A percentile compares a stretch with the other conserved stretches of the same genome.
These are phyloP conservation scores for Patella vulgata DNA, from an alignment of 1,140 invertebrate species.

Conservation along the genomic window DNA sequence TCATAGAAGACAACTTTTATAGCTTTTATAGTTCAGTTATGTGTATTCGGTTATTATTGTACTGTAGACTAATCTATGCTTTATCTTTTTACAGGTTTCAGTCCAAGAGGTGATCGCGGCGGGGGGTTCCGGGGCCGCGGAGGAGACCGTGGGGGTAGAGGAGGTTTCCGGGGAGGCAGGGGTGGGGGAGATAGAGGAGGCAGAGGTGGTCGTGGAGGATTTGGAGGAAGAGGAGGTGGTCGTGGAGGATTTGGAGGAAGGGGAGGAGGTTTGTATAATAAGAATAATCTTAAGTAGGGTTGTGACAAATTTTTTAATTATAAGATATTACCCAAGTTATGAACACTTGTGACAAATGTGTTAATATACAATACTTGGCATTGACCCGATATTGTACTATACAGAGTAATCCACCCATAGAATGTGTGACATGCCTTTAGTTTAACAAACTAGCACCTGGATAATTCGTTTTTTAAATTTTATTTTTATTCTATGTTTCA, in stretches of 20 bases:
- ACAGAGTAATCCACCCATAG: too few relatives aligned
- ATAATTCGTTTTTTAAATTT: not conserved
- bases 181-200: slow-evolving; percentile 33
- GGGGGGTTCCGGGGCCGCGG: slow-evolving; percentile 37
- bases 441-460: not conserved
- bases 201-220: slow-evolving; percentile 25
- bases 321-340: not conserved
- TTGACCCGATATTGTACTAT: not conserved
- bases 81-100: slow-evolving; percentile 1
- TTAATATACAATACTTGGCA: not conserved
- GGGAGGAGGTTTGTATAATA: slow-evolving; percentile 44
- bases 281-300: not conserved
- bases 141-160: slow-evolving; percentile 15
- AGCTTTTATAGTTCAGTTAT: too few relatives aligned
- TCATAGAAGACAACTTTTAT: too few relatives aligned
- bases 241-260: slow-evolving; percentile 25
- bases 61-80: not conserved
- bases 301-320: not conserved
- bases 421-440: not conserved
- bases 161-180: slow-evolving; percentile 23
- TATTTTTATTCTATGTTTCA: slow-evolving; percentile 14
- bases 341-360: not conserved
- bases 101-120: slow-evolving; percentile 62
- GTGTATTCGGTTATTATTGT: too few relatives aligned
- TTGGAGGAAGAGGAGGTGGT: slow-evolving; percentile 31